Percentiles rank a stretch among this genome's conserved stretches.
Conservation (phyloP, 2,888 invertebrate genomes). For the Dione juno region DNA sequence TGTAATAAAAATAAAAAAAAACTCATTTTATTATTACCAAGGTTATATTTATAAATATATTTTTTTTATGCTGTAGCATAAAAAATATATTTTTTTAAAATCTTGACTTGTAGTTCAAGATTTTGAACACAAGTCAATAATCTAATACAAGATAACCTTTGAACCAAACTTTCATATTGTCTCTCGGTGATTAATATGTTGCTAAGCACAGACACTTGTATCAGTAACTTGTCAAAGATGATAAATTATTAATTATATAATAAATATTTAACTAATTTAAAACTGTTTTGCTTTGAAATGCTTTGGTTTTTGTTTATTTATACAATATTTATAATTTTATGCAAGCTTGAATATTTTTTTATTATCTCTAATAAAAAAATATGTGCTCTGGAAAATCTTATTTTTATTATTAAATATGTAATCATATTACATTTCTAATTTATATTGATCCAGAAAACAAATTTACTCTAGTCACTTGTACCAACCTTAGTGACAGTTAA, state of each 20-base stretch:
- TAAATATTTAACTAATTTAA: background rate
- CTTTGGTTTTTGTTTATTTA: background rate
- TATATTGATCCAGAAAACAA: too few relatives aligned
- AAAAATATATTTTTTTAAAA: too few relatives aligned
- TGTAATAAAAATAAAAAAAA: too few relatives aligned
- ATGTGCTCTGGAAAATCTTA: too few relatives aligned
- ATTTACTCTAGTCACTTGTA: too few relatives aligned
- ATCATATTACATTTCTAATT: too few relatives aligned
- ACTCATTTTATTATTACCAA: background rate
- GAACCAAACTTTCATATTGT: constrained; percentile 40
- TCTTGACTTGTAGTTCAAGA: constrained; percentile 4
- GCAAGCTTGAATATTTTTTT: too few relatives aligned
- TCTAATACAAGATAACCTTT: constrained; percentile 46
- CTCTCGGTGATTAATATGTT: constrained; percentile 42
- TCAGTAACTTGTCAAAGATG: background rate
- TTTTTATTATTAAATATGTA: too few relatives aligned
- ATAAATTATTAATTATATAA: background rate
- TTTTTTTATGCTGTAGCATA: background rate
- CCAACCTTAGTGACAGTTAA: too few relatives aligned
- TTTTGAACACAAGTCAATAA: constrained; percentile 30
- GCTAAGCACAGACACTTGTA: constrained; percentile 26
- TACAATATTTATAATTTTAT: too few relatives aligned
- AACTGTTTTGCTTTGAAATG: background rate
- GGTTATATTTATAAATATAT: background rate
- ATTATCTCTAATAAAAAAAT: too few relatives aligned